Evolutionary conservation across 2,888 invertebrate genomes (phyloP).

Genomic region (Rhabditophanes sp.): DNA sequence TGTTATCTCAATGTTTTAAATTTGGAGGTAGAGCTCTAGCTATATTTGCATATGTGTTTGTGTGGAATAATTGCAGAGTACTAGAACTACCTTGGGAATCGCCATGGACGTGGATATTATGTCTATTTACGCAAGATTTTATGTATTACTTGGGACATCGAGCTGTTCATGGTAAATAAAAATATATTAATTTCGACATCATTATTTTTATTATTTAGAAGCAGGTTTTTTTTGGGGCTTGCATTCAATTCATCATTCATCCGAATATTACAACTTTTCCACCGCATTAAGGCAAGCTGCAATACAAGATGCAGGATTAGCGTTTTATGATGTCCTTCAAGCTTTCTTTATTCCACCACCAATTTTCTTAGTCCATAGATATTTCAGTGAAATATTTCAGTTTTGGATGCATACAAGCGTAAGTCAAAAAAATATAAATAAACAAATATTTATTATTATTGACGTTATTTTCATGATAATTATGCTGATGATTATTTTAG

Average conservation of each 20-base stretch:
- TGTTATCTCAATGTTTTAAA: conserved; percentile 42
- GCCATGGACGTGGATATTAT: conserved; percentile 62
- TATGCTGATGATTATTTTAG: conserved; percentile 16
- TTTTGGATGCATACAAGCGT: conserved; percentile 82
- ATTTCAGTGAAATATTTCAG: conserved; percentile 75
- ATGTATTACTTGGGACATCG: conserved; percentile 80
- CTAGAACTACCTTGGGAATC: conserved; percentile 63
- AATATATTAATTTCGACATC: conserved; percentile 1
- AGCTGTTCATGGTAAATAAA: conserved; percentile 61
- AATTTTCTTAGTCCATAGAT: conserved; percentile 63
- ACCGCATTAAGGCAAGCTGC: conserved; percentile 67
- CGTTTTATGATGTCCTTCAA: conserved; percentile 28
- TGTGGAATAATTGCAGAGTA: conserved; percentile 60
- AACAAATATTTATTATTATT: not conserved
- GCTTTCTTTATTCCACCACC: conserved; percentile 57
- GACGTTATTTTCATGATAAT: conserved; percentile 1
- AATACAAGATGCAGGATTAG: conserved; percentile 58
- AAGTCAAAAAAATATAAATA: conserved; percentile 6
- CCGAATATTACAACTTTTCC: conserved; percentile 71
- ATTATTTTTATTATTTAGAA: conserved; percentile 52
- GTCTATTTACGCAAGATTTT: conserved; percentile 65
- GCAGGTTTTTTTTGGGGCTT: conserved; percentile 71
- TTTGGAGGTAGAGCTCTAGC: conserved; percentile 40
- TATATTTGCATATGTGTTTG: conserved; percentile 51
- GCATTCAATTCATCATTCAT: conserved; percentile 77